A percentile compares a stretch with the other conserved stretches of the same genome.
Conservation (phyloP, 1,140 invertebrate species). For the Trachymyrmex septentrionalis region DNA sequence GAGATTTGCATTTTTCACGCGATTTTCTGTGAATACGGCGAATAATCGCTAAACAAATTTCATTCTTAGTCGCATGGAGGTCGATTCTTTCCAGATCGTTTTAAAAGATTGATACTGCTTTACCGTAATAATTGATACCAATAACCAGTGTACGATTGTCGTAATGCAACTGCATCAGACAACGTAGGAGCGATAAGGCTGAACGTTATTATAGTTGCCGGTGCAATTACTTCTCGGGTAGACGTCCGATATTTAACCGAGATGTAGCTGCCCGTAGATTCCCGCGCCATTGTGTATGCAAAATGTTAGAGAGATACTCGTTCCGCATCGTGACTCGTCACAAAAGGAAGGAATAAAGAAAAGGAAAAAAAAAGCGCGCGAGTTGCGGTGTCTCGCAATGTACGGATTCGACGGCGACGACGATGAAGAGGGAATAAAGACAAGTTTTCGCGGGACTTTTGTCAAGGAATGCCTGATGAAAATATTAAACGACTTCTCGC, state of each 20-base stretch:
- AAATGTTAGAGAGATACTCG: slow-evolving; percentile 42
- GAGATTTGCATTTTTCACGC: background rate
- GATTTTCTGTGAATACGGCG: background rate
- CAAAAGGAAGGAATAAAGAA: slow-evolving; percentile 38
- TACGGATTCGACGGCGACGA: slow-evolving; percentile 9
- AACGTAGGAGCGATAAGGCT: slow-evolving; percentile 27
- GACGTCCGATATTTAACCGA: slow-evolving; percentile 42
- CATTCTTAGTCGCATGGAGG: background rate
- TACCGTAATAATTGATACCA: slow-evolving; percentile 27
- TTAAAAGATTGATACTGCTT: background rate
- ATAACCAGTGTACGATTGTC: background rate
- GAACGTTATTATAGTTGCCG: slow-evolving; percentile 32
- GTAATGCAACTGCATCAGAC: slow-evolving; percentile 17
- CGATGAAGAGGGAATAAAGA: slow-evolving; percentile 17
- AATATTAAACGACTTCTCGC: slow-evolving; percentile 37
- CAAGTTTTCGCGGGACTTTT: slow-evolving; percentile 42
- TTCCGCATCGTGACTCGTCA: slow-evolving; percentile 44
- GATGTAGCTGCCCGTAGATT: slow-evolving; percentile 27
- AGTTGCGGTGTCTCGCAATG: background rate
- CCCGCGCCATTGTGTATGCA: slow-evolving; percentile 42
- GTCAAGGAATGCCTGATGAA: slow-evolving; percentile 40
- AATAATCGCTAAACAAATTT: slow-evolving; percentile 3
- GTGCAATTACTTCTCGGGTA: slow-evolving; percentile 51
- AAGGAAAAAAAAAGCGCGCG: slow-evolving; percentile 8
- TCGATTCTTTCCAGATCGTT: background rate